Base-by-base conservation (phyloP, 2,113 vertebrate genomes). In the Danionella cerebrum region DNA sequence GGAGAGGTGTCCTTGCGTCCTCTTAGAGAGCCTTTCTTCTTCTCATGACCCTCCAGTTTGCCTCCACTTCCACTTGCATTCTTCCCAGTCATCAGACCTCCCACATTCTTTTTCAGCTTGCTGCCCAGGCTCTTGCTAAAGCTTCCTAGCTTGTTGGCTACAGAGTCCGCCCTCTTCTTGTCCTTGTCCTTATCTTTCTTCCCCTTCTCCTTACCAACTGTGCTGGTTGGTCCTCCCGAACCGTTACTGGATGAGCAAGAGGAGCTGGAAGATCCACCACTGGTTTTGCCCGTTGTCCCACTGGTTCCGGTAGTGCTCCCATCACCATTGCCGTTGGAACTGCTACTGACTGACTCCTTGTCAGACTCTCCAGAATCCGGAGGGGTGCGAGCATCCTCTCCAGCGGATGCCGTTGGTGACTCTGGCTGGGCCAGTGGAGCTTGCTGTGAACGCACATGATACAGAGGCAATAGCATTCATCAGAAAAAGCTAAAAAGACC, bases 311-410 rank as follows among this genome's bases (percentile, higher is more conserved):
- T 21, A 1, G 65, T 38, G 5, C 71, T 64, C 1, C 79, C 16
- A 57, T 90, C 88, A 0, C 90, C 87, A 0, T 91, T 93, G 76
- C 95, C 91, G 0, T 94, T 85, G 0, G 94, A 95, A 72, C 90
- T 93, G 89, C 95, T 97, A 88, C 96, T 93, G 4, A 97, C 92
- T 0, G 95, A 97, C 80, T 98, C 95, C 79, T 97, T 97, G 84
- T 98, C 96, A 0, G 96, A 98, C 31, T 98, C 95, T 0, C 94
- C 94, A 0, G 95, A 98, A 71, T 97, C 95, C 0, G 89, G 91
- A 0, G 93, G 93, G 0, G 93, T 94, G 0, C 94, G 91, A 3
- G 89, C 81, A 0, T 98, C 95, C 0, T 97, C 95, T 0, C 93
- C 95, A 0, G 94, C 91, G 0, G 92, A 98, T 5, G 94, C 93